Conservation (phyloP, 1,140 invertebrate species). For the Schlechtendalia chinensis region DNA sequence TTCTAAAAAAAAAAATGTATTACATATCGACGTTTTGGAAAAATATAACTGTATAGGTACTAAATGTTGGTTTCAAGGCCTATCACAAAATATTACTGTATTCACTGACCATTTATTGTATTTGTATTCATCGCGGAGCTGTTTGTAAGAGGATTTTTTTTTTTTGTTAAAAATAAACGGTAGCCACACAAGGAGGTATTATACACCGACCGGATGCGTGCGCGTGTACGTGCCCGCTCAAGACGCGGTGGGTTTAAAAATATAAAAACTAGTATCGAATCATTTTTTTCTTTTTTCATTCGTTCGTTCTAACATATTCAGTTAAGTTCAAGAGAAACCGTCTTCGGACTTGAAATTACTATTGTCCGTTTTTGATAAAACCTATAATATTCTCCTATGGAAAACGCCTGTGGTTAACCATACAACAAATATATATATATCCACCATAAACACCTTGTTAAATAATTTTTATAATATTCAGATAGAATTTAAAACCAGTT, state of each 20-base stretch:
- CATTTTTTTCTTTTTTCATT: conserved; percentile 17
- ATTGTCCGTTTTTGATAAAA: not conserved
- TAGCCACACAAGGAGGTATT: conserved; percentile 42
- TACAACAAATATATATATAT: too few relatives aligned
- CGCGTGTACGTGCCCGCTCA: conserved; percentile 6
- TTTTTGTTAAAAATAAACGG: conserved; percentile 40
- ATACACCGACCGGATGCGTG: conserved; percentile 27
- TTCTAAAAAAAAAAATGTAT: too few relatives aligned
- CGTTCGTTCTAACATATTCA: conserved; percentile 11
- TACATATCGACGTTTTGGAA: not conserved
- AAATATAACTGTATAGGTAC: not conserved
- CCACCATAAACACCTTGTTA: not conserved
- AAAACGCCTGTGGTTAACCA: not conserved
- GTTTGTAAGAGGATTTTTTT: conserved; percentile 11
- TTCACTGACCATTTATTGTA: not conserved
- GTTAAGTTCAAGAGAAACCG: conserved; percentile 11
- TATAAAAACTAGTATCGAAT: conserved; percentile 24
- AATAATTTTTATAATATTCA: too few relatives aligned
- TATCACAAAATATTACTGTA: not conserved
- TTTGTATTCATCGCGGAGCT: conserved; percentile 30
- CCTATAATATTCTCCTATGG: not conserved
- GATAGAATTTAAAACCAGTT: too few relatives aligned
- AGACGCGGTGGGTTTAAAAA: conserved; percentile 16
- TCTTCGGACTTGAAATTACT: not conserved
- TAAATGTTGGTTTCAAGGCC: not conserved